Evolutionary conservation across 2,113 vertebrate species (phyloP), one percentile per base, ranked within the genome.

Genomic region (Campylorhamphus procurvoides): DNA sequence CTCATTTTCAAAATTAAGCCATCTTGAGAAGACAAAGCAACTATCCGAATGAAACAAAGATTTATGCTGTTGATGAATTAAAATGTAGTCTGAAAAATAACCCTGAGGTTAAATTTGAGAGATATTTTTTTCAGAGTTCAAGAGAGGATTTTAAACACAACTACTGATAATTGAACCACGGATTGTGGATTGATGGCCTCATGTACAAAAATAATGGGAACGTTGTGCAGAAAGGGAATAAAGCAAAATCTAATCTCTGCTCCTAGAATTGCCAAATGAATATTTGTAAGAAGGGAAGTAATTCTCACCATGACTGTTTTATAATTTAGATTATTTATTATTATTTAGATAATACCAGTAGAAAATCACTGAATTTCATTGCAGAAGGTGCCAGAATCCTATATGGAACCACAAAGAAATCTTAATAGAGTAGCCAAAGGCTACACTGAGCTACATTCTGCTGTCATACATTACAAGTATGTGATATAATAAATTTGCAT

Each of bases 251-350:
- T 75, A 67, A 68, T 84, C 39, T 79, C n/a, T 67, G 25, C 28
- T 93, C 86, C 69, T 79, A 84, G 72, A 93, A 88, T 66, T 72
- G 60, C 68, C 79, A 73, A 68, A 79, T 74, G 44, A 77, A 50
- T 9, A 72, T 56, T 60, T 83, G 28, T 68, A 85, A 85, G 53
- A 91, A 62, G 3, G 35, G 31, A 85, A 84, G 47, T 12, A 68
- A 92, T 84, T 94, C 13, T 87, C 17, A 56, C 8, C 1, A 2
- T 28, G 60, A 77, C 46, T 22, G 33, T 79, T 95, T 82, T 69
- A 91, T 90, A 86, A 86, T 81, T 94, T 88, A 90, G 60, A 33
- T 68, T 91, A 86, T 78, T 94, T 90, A 91, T 63, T 63, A 91
- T 84, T 91, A 78, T 83, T 95, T 90, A 91, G 64, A 37, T 72